Conservation (phyloP, 1,140 invertebrate genomes). For the Archegozetes longisetosus region DNA sequence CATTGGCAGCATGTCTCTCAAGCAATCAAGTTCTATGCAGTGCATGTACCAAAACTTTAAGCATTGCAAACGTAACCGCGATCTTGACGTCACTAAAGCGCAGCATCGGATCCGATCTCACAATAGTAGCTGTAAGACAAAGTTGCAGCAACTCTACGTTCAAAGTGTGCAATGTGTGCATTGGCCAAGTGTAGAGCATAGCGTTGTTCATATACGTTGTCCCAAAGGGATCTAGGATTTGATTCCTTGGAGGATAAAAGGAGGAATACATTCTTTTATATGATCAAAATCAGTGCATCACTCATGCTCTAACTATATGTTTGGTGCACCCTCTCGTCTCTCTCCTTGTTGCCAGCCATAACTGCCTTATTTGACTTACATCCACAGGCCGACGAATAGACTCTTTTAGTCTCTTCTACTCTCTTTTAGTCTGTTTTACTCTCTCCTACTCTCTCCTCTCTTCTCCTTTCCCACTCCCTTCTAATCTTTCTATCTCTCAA, state of each 20-base stretch:
- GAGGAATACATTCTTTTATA: background rate
- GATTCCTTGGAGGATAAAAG: background rate
- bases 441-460: background rate
- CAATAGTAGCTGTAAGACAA: too few species aligned
- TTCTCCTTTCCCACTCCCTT: background rate
- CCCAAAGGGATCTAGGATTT: background rate
- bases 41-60: background rate
- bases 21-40: background rate
- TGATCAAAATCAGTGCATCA: background rate
- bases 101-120: too few species aligned
- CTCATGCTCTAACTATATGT: too few species aligned
- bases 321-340: background rate
- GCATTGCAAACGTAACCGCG: background rate
- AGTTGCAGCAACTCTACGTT: background rate
- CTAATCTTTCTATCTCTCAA: too few species aligned
- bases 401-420: background rate
- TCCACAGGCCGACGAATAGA: background rate
- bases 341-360: background rate
- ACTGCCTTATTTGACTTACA: background rate
- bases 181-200: background rate
- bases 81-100: background rate
- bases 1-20: background rate
- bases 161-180: background rate
- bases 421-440: background rate
- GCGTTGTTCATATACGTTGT: background rate